Conservation (phyloP, 2,888 invertebrate genomes). For the Drosophila maculinotata region DNA sequence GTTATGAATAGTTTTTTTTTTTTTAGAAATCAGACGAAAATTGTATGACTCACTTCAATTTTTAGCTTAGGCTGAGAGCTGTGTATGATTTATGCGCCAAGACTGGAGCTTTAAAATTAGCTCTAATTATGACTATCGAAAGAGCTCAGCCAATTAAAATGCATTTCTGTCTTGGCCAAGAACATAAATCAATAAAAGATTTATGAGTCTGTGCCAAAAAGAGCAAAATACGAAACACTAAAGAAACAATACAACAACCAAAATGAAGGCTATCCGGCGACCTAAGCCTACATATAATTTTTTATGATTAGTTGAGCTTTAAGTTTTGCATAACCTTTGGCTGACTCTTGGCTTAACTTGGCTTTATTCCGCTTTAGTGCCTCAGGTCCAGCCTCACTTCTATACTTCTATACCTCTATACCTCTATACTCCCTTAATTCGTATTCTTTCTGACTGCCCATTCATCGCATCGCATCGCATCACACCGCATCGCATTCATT, state of each 20-base stretch:
- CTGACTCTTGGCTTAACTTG: constrained; percentile 19
- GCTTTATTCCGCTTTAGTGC: constrained; percentile 10
- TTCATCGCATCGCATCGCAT: constrained; percentile 32
- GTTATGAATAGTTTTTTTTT: neutral
- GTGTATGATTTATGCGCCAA: constrained; percentile 69
- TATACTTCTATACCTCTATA: too few species aligned
- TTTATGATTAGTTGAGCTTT: constrained; percentile 74
- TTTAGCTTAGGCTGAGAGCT: neutral
- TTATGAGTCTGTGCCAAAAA: constrained; percentile 69
- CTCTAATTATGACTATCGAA: constrained; percentile 77
- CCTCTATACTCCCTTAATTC: constrained; percentile 3
- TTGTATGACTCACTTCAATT: constrained; percentile 62
- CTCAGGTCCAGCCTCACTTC: constrained; percentile 1
- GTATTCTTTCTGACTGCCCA: constrained; percentile 40
- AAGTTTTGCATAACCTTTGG: constrained; percentile 75
- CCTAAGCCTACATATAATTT: constrained; percentile 68
- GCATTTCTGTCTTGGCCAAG: constrained; percentile 62
- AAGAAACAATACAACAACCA: constrained; percentile 33
- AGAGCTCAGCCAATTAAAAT: constrained; percentile 75
- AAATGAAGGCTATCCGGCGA: constrained; percentile 47
- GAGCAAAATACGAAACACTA: constrained; percentile 4
- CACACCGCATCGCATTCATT: constrained; percentile 52
- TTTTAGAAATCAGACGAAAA: constrained; percentile 9
- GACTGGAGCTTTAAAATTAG: constrained; percentile 72
- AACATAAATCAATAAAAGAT: constrained; percentile 78